Conservation (phyloP, 2,888 invertebrate species). For the Crepidodera aurea region DNA sequence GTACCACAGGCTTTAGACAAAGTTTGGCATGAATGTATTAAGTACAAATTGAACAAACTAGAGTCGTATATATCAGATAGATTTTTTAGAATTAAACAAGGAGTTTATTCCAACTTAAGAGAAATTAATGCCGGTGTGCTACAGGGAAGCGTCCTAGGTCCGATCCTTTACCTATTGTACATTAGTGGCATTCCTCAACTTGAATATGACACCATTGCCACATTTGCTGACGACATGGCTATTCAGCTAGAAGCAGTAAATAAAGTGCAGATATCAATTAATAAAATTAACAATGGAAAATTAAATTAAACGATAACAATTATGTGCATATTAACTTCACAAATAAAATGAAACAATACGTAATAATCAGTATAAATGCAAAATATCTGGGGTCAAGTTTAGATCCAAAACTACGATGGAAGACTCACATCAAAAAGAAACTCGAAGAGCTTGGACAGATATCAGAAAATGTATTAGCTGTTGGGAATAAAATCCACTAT, state of each 20-base stretch:
- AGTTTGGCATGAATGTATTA: too few species aligned
- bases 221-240: background rate
- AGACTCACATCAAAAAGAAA: too few species aligned
- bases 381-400: too few species aligned
- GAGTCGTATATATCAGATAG: background rate
- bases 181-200: background rate
- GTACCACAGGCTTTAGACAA: too few species aligned
- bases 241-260: background rate
- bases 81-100: background rate
- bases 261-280: background rate
- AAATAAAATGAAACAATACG: too few species aligned
- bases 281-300: background rate
- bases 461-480: too few species aligned
- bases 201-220: background rate
- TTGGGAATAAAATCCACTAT: too few species aligned
- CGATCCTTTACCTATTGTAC: background rate
- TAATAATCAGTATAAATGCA: too few species aligned
- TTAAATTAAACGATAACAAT: background rate
- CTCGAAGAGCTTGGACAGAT: too few species aligned
- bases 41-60: too few species aligned
- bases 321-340: too few species aligned
- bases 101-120: background rate
- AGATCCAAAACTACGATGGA: too few species aligned
- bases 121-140: constrained; percentile 6
- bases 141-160: constrained; percentile 3